These are phyloP conservation scores for Macropus fuliginosus DNA, from an alignment of 2,797 vertebrate species.

Conservation along the genomic window DNA sequence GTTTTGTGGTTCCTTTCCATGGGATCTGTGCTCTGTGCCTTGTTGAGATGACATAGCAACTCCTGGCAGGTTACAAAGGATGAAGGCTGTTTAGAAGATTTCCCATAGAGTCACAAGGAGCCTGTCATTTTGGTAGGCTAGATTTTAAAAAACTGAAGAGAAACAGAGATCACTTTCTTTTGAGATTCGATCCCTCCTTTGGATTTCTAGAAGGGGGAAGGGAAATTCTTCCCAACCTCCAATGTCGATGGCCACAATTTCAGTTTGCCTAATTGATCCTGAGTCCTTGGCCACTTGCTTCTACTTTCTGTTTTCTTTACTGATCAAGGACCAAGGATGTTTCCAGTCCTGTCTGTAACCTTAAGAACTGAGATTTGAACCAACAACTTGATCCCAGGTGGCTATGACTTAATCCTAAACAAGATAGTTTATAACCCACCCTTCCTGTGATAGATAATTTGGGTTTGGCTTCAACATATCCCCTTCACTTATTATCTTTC, in stretches of 20 bases:
- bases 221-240: background rate
- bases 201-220: background rate
- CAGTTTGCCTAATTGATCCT: background rate
- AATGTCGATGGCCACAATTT: background rate
- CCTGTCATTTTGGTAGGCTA: background rate
- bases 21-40: background rate
- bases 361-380: background rate
- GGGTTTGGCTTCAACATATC: background rate
- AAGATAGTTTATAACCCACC: background rate
- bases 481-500: background rate
- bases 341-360: background rate
- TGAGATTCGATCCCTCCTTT: background rate
- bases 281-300: background rate
- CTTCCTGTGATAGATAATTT: background rate
- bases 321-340: background rate
- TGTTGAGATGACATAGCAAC: background rate
- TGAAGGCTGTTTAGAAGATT: background rate
- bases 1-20: background rate
- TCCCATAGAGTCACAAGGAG: background rate
- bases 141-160: background rate
- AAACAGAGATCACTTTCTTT: background rate
- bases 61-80: background rate
- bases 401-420: background rate
- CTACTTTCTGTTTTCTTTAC: background rate
- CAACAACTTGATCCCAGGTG: background rate